A percentile compares a stretch with the other conserved stretches of the same genome.
These are phyloP conservation scores for Leucoma salicis DNA, from an alignment of 2,888 invertebrate species.

Conservation along the genomic window DNA sequence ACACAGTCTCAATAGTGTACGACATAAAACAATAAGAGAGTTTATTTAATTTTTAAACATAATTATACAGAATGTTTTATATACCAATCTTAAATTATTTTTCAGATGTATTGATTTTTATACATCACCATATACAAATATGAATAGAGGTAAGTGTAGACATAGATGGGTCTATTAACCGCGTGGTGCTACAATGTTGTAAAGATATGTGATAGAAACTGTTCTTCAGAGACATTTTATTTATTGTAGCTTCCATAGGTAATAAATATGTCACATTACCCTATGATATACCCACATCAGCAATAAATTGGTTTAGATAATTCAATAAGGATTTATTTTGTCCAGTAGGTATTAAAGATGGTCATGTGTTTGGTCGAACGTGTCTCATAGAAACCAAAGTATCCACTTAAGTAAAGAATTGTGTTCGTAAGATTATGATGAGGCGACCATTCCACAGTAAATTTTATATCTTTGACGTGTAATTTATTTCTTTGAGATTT, in stretches of 20 bases:
- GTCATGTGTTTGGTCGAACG: constrained; percentile 52
- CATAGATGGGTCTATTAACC: constrained; percentile 80
- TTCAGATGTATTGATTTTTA: constrained; percentile 81
- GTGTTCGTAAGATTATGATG: constrained; percentile 45
- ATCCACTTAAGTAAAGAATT: constrained; percentile 48
- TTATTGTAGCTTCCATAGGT: constrained; percentile 78
- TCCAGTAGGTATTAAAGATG: constrained; percentile 51
- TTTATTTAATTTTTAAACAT: constrained; percentile 80
- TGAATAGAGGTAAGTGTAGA: constrained; percentile 77
- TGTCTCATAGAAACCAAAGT: constrained; percentile 66
- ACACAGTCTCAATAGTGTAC: constrained; percentile 74
- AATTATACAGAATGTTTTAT: constrained; percentile 79
- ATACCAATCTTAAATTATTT: constrained; percentile 78
- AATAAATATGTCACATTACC: constrained; percentile 67
- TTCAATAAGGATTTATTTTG: constrained; percentile 59
- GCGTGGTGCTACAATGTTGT: constrained; percentile 81
- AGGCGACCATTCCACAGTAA: constrained; percentile 44
- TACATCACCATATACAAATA: constrained; percentile 79
- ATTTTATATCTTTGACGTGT: constrained; percentile 37
- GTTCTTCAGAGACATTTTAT: constrained; percentile 80
- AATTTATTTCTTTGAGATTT: constrained; percentile 50
- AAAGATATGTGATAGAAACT: constrained; percentile 81
- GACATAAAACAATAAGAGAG: constrained; percentile 74
- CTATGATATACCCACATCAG: constrained; percentile 60
- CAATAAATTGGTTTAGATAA: constrained; percentile 72